A percentile compares a stretch with the other conserved stretches of the same genome.
These are phyloP conservation scores for Anguilla megastoma DNA, from an alignment of 2,797 vertebrate genomes.

Conservation along the genomic window DNA sequence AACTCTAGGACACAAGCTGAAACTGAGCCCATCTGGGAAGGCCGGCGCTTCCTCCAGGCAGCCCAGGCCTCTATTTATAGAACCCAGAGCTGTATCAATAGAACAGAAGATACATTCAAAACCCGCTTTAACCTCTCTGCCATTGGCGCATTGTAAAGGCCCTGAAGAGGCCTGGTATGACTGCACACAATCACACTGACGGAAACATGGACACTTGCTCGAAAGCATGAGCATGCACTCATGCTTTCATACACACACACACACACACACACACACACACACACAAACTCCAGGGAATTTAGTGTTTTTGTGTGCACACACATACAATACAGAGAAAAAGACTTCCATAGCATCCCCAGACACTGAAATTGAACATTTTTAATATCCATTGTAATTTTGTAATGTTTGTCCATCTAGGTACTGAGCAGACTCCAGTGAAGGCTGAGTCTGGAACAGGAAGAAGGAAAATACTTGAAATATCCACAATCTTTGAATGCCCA, in stretches of 20 bases:
- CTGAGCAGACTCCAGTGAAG: constrained; percentile 10
- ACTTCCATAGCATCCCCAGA: background rate
- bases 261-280: background rate
- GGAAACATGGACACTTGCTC: background rate
- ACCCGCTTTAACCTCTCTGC: constrained; percentile 34
- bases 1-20: constrained; percentile 21
- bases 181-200: background rate
- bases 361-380: no score
- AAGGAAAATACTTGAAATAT: constrained; percentile 20
- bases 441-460: constrained; percentile 4
- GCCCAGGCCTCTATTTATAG: constrained; percentile 35
- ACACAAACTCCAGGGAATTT: background rate
- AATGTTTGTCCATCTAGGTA: background rate
- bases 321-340: no score
- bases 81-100: constrained; percentile 34
- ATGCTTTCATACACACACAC: background rate
- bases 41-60: constrained; percentile 27
- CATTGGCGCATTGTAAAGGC: constrained; percentile 30
- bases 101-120: constrained; percentile 32
- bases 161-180: constrained; percentile 26
- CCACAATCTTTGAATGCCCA: background rate
- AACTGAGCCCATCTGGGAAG: constrained; percentile 31
- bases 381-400: background rate
- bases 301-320: background rate
- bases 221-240: background rate